These are phyloP conservation scores for Catharus fuscescens DNA, from an alignment of 2,113 vertebrate genomes.

Conservation along the genomic window DNA sequence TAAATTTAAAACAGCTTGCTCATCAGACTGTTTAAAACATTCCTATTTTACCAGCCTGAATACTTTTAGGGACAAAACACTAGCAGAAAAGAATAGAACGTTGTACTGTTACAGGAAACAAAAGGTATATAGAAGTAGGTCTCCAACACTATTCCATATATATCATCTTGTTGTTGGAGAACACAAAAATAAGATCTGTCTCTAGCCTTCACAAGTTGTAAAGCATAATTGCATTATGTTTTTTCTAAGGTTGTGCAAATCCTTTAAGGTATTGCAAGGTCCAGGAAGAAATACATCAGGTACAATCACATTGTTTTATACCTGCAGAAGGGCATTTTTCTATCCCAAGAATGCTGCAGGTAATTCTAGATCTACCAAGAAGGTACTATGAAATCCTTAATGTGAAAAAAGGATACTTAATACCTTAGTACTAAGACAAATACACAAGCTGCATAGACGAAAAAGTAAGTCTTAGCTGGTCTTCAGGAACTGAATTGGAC, in stretches of 20 bases:
- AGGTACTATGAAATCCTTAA: neutral
- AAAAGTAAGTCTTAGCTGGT: neutral
- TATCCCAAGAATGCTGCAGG: neutral
- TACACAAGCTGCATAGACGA: neutral
- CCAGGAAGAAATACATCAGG: neutral
- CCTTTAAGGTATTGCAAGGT: neutral
- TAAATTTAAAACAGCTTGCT: slow-evolving; percentile 27
- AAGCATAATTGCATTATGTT: neutral
- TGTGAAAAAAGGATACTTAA: neutral
- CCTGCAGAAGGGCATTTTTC: neutral
- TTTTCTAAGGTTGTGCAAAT: neutral
- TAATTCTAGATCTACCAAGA: neutral
- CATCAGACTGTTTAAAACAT: slow-evolving; percentile 11
- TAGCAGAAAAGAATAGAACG: neutral
- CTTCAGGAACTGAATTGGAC: neutral
- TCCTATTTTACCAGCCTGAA: neutral
- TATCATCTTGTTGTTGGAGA: neutral
- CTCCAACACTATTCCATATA: neutral
- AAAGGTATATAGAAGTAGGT: neutral
- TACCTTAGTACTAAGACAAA: neutral
- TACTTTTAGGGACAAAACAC: neutral
- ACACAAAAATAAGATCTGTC: neutral
- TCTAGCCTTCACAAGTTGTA: neutral
- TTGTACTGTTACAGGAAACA: neutral
- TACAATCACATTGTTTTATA: neutral